Evolutionary conservation across 2,113 vertebrate genomes (phyloP).

Genomic region (Platysteira castanea): DNA sequence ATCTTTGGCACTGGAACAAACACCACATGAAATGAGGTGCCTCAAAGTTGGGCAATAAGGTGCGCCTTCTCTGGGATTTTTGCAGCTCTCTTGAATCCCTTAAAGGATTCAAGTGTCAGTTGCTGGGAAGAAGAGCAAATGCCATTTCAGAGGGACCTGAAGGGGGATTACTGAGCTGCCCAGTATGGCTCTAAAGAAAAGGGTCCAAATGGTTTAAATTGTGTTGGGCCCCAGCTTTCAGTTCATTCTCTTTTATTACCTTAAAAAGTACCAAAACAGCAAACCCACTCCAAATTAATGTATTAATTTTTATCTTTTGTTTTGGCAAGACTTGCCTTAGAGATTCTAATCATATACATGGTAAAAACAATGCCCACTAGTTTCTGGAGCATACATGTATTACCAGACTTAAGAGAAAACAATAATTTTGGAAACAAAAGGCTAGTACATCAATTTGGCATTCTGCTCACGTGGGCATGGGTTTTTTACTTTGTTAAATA

Average conservation of each 20-base stretch:
- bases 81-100: not conserved
- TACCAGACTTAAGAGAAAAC: too few relatives aligned
- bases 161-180: not conserved
- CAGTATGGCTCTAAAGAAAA: not conserved
- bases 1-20: not conserved
- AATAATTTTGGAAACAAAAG: not conserved
- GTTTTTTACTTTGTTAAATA: not conserved
- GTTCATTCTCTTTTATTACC: not conserved
- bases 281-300: not conserved
- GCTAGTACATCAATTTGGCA: not conserved
- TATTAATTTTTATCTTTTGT: not conserved
- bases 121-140: not conserved
- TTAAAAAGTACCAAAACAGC: not conserved
- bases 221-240: not conserved
- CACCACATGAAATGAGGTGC: not conserved
- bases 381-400: not conserved
- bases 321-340: not conserved
- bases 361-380: not conserved
- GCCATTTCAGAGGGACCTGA: not conserved
- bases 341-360: not conserved
- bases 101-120: not conserved
- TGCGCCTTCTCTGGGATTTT: not conserved
- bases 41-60: not conserved
- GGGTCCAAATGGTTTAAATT: not conserved
- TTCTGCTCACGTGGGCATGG: not conserved